Conservation (phyloP, 1,140 invertebrate species). For the Diploscapter pachys region DNA sequence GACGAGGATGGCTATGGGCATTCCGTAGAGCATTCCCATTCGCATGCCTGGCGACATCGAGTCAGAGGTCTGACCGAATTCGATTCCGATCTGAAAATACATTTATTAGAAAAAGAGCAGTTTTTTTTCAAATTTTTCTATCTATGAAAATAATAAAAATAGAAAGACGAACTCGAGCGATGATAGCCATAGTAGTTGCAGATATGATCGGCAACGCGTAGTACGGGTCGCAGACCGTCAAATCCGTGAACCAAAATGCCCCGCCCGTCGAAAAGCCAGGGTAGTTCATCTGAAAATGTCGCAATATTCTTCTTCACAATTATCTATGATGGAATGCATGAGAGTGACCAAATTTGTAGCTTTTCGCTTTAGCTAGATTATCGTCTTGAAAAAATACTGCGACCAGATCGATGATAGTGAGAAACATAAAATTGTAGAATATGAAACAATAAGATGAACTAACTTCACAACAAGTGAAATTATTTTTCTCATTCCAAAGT, state of each 20-base stretch:
- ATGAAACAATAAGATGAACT: too few relatives aligned
- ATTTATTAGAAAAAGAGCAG: background rate
- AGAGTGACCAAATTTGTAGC: background rate
- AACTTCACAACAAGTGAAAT: too few relatives aligned
- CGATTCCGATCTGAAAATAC: constrained; percentile 40
- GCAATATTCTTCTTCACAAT: background rate
- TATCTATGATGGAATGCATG: background rate
- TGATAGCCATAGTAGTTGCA: constrained; percentile 73
- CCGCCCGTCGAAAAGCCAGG: constrained; percentile 77
- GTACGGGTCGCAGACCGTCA: constrained; percentile 83
- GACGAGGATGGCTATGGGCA: constrained; percentile 79
- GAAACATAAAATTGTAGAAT: constrained; percentile 28
- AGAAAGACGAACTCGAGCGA: constrained; percentile 70
- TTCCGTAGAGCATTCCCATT: constrained; percentile 45
- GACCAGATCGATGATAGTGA: background rate
- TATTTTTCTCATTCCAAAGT: too few relatives aligned
- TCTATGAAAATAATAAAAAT: constrained; percentile 17
- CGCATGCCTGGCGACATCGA: constrained; percentile 44
- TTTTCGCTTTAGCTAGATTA: background rate
- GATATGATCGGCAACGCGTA: constrained; percentile 82
- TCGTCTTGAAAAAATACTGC: background rate
- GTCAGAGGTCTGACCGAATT: constrained; percentile 40
- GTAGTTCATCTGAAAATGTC: constrained; percentile 27
- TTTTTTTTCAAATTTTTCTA: constrained; percentile 4
- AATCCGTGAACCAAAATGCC: constrained; percentile 83